phyloP scores from a whole-genome alignment of 2,797 vertebrate species.

The Anguilla pacifica region DNA sequence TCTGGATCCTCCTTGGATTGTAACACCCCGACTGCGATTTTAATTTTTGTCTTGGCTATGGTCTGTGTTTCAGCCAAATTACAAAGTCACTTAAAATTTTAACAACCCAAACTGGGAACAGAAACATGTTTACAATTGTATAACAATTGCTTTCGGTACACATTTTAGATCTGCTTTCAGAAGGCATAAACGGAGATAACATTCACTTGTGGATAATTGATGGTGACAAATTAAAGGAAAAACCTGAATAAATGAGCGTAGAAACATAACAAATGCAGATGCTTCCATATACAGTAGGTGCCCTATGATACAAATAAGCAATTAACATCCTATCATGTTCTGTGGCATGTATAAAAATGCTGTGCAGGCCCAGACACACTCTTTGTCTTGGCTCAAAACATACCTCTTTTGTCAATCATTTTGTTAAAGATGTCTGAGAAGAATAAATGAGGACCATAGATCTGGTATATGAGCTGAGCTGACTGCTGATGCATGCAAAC shows the following conservation, averaged over 20 bases:
- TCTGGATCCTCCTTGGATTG: background rate
- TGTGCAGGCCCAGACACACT: too few relatives aligned
- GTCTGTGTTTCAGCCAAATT: background rate
- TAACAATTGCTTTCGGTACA: background rate
- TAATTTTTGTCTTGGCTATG: background rate
- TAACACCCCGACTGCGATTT: background rate
- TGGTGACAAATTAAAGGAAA: background rate
- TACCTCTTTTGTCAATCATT: too few relatives aligned
- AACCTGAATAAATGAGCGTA: background rate
- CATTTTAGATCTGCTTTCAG: background rate
- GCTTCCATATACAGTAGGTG: too few relatives aligned
- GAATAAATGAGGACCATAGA: too few relatives aligned
- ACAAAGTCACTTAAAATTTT: background rate
- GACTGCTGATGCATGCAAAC: too few relatives aligned
- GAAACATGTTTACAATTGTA: background rate
- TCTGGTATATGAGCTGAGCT: too few relatives aligned
- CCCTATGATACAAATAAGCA: too few relatives aligned
- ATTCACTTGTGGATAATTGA: background rate
- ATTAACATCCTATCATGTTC: too few relatives aligned
- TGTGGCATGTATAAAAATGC: too few relatives aligned
- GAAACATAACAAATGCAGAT: too few relatives aligned
- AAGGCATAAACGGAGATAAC: background rate
- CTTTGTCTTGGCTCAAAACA: too few relatives aligned
- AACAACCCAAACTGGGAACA: background rate
- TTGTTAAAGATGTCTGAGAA: too few relatives aligned